Percentiles rank a stretch among this genome's conserved stretches.
Evolutionary conservation across 2,113 vertebrate species (phyloP).

Genomic region (Irena cyanogastra): DNA sequence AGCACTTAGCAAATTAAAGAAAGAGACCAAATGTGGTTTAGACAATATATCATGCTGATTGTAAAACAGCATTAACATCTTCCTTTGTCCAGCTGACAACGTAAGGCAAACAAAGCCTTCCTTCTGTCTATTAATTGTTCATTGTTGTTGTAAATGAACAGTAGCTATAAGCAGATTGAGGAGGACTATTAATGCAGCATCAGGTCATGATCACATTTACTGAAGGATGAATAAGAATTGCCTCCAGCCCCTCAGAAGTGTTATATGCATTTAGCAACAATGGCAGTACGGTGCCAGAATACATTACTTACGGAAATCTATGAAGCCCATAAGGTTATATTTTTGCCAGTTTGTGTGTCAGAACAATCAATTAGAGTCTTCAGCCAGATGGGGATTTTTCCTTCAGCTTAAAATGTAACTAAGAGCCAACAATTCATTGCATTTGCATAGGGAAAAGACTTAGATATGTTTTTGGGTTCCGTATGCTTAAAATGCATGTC

Average conservation of each 20-base stretch:
- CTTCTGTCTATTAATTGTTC: neutral
- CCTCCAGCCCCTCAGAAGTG: neutral
- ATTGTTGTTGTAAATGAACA: neutral
- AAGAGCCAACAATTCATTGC: neutral
- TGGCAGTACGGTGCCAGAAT: neutral
- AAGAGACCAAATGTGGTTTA: neutral
- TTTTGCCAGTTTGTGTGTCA: neutral
- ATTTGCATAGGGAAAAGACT: neutral
- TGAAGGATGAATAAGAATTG: neutral
- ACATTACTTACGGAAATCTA: neutral
- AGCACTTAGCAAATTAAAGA: conserved; percentile 5
- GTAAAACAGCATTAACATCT: neutral
- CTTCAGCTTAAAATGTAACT: conserved; percentile 1
- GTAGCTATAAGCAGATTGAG: neutral
- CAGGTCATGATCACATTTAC: neutral
- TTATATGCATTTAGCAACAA: neutral
- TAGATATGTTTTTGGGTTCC: neutral
- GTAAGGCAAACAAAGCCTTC: neutral
- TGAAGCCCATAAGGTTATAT: neutral
- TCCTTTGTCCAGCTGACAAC: neutral
- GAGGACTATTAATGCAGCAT: neutral
- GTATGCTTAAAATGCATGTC: neutral
- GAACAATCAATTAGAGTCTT: neutral
- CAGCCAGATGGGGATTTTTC: neutral
- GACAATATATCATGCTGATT: neutral